Conservation (phyloP, 2,797 vertebrate species). For the Channa striata region DNA sequence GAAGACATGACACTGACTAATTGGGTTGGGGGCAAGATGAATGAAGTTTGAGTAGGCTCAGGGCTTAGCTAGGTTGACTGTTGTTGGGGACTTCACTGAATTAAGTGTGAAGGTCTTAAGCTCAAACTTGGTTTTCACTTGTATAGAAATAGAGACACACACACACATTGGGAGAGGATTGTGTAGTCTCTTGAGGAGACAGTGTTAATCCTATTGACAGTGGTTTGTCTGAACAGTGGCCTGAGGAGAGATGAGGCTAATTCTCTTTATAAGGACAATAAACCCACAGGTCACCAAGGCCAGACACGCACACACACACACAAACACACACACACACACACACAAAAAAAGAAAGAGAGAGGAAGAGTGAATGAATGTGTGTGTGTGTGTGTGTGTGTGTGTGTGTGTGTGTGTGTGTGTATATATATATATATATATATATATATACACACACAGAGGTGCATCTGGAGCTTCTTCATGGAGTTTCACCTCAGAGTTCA, state of each 20-base stretch:
- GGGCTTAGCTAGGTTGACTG: constrained; percentile 11
- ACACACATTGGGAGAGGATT: constrained; percentile 47
- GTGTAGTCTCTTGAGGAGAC: constrained; percentile 52
- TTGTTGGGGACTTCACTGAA: constrained; percentile 35
- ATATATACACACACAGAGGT: constrained; percentile 22
- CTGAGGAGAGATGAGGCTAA: constrained; percentile 71
- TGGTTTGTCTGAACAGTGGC: constrained; percentile 64
- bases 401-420: no score
- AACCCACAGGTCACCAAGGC: constrained; percentile 54
- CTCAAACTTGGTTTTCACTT: constrained; percentile 32
- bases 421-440: no score
- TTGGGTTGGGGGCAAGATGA: constrained; percentile 17
- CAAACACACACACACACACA: constrained; percentile 1
- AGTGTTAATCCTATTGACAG: constrained; percentile 72
- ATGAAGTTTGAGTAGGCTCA: constrained; percentile 1
- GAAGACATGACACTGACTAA: constrained; percentile 24
- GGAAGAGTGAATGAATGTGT: neutral
- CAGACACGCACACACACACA: constrained; percentile 24
- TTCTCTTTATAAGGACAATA: constrained; percentile 69
- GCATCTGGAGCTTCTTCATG: constrained; percentile 27
- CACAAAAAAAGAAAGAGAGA: neutral
- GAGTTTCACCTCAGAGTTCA: constrained; percentile 32
- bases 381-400: no score
- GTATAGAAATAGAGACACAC: constrained; percentile 6
- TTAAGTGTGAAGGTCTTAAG: constrained; percentile 47